Evolutionary conservation across 2,113 vertebrate species (phyloP).

Genomic region (Perca fluviatilis): DNA sequence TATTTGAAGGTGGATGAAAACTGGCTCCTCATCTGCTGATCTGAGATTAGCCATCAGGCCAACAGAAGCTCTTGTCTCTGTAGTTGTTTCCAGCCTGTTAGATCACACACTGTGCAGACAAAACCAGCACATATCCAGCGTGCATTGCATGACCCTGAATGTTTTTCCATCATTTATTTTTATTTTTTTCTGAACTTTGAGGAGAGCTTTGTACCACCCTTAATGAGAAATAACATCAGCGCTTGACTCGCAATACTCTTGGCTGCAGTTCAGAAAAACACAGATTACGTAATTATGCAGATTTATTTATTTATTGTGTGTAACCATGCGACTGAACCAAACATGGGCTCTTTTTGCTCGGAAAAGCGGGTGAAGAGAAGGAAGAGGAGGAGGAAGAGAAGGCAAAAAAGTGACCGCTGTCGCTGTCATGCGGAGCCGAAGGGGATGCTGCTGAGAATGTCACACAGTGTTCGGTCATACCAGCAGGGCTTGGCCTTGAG

Average conservation of each 20-base stretch:
- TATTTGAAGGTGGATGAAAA: constrained; percentile 43
- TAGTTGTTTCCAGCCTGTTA: constrained; percentile 47
- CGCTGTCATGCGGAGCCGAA: constrained; percentile 57
- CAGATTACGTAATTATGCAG: constrained; percentile 70
- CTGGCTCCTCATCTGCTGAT: constrained; percentile 45
- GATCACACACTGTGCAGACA: constrained; percentile 30
- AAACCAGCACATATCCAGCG: constrained; percentile 14
- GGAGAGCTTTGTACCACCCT: constrained; percentile 26
- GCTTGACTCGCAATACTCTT: constrained; percentile 45
- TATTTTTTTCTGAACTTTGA: constrained; percentile 20
- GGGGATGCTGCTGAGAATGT: constrained; percentile 69
- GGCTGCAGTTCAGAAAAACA: constrained; percentile 54
- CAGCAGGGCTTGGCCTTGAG: constrained; percentile 64
- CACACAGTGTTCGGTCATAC: constrained; percentile 60
- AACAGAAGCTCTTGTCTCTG: constrained; percentile 46
- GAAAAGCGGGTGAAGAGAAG: constrained; percentile 27
- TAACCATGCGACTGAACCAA: constrained; percentile 75
- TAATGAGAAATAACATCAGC: constrained; percentile 49
- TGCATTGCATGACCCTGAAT: constrained; percentile 14
- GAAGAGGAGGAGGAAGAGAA: constrained; percentile 34
- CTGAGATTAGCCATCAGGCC: constrained; percentile 50
- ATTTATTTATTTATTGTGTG: constrained; percentile 78
- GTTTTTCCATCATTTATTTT: constrained; percentile 33
- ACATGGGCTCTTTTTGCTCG: constrained; percentile 42
- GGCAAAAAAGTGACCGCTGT: constrained; percentile 35